Conservation (phyloP, 2,113 vertebrate genomes). For the Urocolius indicus region DNA sequence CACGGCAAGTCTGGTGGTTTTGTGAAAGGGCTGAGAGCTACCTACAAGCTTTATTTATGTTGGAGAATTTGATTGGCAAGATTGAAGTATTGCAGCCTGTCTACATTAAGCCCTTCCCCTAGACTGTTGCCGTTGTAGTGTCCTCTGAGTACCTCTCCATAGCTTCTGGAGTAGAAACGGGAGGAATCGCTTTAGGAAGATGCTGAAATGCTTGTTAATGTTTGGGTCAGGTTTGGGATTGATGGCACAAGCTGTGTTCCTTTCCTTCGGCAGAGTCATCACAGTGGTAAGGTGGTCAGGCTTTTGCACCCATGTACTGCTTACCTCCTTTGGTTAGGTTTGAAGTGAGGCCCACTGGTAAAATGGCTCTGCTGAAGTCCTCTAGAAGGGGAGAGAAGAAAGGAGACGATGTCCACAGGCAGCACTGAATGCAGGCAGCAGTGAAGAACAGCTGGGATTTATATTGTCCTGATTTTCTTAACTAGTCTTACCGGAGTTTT, state of each 20-base stretch:
- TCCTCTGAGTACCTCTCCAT: not conserved
- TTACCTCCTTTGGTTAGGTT: not conserved
- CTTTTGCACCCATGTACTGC: not conserved
- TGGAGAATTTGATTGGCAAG: not conserved
- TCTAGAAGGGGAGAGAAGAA: not conserved
- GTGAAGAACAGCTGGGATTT: not conserved
- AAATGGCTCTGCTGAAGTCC: not conserved
- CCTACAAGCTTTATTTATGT: not conserved
- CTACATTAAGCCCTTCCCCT: not conserved
- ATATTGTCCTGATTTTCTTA: not conserved
- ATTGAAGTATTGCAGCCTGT: not conserved
- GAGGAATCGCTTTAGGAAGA: not conserved
- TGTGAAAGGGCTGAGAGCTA: not conserved
- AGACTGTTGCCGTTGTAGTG: not conserved
- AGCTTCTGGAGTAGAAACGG: not conserved
- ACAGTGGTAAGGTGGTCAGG: not conserved
- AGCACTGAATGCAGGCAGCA: not conserved
- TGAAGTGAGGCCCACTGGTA: not conserved
- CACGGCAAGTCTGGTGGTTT: not conserved
- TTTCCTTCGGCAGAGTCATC: not conserved
- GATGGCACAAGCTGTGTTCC: not conserved
- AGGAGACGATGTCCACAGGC: not conserved
- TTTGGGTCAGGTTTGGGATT: not conserved
- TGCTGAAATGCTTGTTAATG: not conserved
- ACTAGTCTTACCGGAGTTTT: not conserved